Evolutionary conservation across 2,797 vertebrate genomes (phyloP).

Genomic region (Paratrypauchen microcephalus): DNA sequence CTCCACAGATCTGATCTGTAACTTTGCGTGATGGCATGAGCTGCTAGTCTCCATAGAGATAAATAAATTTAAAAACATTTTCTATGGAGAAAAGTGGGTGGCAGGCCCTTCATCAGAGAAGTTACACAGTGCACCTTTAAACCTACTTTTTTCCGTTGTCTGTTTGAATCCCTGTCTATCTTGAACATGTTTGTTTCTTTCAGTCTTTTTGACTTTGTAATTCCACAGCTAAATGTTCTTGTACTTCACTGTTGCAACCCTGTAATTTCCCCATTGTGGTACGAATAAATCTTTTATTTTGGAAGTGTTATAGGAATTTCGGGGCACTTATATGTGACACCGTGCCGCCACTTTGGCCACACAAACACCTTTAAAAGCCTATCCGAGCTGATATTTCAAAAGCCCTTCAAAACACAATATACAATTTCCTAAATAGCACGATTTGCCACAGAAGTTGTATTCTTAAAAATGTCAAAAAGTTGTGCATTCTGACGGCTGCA

Average conservation of each 20-base stretch:
- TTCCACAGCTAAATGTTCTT: not conserved
- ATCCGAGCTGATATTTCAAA: not conserved
- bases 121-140: not conserved
- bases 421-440: not conserved
- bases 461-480: slow-evolving; percentile 13
- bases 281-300: not conserved
- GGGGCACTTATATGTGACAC: not conserved
- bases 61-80: not conserved
- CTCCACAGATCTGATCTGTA: not conserved
- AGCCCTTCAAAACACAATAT: slow-evolving; percentile 3
- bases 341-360: not conserved
- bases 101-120: not conserved
- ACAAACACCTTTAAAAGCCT: not conserved
- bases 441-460: not conserved
- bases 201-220: not conserved
- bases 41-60: not conserved
- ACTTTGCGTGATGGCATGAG: not conserved
- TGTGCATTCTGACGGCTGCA: slow-evolving; percentile 9
- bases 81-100: not conserved
- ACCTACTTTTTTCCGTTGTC: not conserved
- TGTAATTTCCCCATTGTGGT: not conserved
- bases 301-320: not conserved
- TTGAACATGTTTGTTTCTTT: not conserved
- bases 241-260: not conserved
- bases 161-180: not conserved